A percentile compares a stretch with the other conserved stretches of the same genome.
Evolutionary conservation across 2,113 vertebrate genomes (phyloP).

Genomic region (Ameiurus melas): DNA sequence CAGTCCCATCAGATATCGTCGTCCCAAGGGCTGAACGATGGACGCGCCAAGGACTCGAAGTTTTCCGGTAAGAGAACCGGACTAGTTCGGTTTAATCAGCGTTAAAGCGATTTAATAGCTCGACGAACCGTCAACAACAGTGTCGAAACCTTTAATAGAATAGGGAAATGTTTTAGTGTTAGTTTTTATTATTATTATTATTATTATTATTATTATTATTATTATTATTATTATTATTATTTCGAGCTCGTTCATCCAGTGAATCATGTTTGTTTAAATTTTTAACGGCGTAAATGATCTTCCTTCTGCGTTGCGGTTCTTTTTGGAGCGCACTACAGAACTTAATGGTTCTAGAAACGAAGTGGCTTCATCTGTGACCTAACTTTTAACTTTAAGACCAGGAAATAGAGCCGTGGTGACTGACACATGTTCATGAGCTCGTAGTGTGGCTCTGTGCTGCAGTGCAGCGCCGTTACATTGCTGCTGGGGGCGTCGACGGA

Average conservation of each 20-base stretch:
- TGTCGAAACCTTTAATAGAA: neutral
- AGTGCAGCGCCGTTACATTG: slow-evolving; percentile 33
- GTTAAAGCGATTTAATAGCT: neutral
- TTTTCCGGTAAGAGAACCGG: slow-evolving; percentile 68
- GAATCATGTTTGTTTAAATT: neutral
- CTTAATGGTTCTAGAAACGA: neutral
- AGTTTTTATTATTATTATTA: neutral
- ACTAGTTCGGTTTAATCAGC: neutral
- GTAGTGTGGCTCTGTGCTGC: slow-evolving; percentile 37
- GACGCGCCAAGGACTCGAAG: slow-evolving; percentile 74
- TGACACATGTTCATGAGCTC: slow-evolving; percentile 31
- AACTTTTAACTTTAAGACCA: slow-evolving; percentile 34
- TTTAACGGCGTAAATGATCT: neutral
- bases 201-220: neutral
- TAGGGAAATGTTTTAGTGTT: too few relatives aligned
- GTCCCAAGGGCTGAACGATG: slow-evolving; percentile 74
- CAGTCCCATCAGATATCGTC: slow-evolving; percentile 78
- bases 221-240: neutral
- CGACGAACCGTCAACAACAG: neutral
- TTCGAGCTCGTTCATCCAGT: neutral
- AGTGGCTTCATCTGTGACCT: slow-evolving; percentile 10
- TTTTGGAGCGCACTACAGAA: neutral
- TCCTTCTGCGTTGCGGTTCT: neutral
- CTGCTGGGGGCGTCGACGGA: neutral
- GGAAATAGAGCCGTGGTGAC: neutral